Base-by-base conservation (phyloP, 2,797 vertebrate genomes). In the Channa striata region DNA sequence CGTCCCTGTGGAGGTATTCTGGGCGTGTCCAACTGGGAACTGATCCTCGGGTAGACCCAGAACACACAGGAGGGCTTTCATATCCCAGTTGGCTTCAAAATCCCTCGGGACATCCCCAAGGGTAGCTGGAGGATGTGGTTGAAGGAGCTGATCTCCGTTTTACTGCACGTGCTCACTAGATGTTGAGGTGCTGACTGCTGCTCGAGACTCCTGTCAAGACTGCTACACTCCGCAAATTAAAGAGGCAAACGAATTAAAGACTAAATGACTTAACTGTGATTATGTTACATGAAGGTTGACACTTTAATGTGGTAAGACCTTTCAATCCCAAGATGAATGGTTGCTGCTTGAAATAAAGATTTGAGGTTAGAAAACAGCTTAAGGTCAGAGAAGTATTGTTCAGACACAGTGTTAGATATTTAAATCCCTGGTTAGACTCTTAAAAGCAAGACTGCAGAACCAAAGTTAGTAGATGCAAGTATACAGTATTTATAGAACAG, bases 31-130 rank as follows among this genome's bases (percentile, higher is more conserved):
- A 65, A 43, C 36, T 39, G 37, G 43, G 56, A 74, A 48, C 16
- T 57, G 20, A 59, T 64, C 42, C 42, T 4, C 9, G 48, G 57
- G 47, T 51, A 53, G 52, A 53, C 39, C 59, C 11, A 17, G 44
- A 64, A 59, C 68, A 71, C 52, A 61, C 30, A 42, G 0, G 0
- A 48, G 58, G 46, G 61, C 63, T 69, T 74, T 58, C 25, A 57
- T 66, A 36, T 78, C 54, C 30, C 52, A 62, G 62, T 68, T 70
- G 63, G 42, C 4, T 49, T 44, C n/a, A 6, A 71, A 68, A 62
- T 61, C 52, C 25, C 50, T 48, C n/a, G 25, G 40, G 23, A 44
- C 21, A 23, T 47, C 9, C 61, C 44, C 44, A 39, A 62, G 52
- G 34, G 37, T 14, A 75, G 49, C 25, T 23, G 20, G 25, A 74